Percentiles rank a stretch among this genome's conserved stretches.
phyloP scores from a whole-genome alignment of 2,888 invertebrate genomes.

The Escarpia spicata region DNA sequence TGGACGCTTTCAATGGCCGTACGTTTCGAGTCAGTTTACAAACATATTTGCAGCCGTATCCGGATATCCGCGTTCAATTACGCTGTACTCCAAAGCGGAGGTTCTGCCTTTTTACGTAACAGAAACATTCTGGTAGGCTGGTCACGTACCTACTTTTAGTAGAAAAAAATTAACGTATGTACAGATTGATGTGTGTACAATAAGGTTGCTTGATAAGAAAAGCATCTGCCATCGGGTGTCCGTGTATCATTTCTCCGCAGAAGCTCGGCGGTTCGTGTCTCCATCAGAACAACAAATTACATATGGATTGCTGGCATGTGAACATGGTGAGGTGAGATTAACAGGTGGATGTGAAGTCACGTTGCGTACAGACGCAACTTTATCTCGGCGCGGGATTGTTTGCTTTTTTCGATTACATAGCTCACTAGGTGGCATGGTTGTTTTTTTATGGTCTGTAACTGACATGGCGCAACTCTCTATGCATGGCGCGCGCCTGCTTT shows the following conservation, averaged over 20 bases:
- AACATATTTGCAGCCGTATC: background rate
- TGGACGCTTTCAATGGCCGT: background rate
- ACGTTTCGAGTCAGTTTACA: background rate
- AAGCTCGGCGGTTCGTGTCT: background rate
- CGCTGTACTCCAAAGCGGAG: background rate
- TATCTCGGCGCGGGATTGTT: background rate
- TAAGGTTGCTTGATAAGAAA: background rate
- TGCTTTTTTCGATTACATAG: background rate
- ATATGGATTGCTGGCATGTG: background rate
- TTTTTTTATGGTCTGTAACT: no score
- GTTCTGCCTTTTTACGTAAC: background rate
- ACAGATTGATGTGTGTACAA: background rate
- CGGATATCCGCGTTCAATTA: background rate
- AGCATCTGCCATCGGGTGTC: background rate
- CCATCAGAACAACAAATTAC: background rate
- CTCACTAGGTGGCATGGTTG: background rate
- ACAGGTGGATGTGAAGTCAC: background rate
- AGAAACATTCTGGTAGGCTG: background rate
- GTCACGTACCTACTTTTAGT: background rate
- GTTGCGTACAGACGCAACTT: background rate
- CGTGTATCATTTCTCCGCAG: background rate
- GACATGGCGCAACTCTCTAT: no score
- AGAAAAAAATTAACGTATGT: background rate
- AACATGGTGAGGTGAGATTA: background rate
- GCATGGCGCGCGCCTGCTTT: no score